Evolutionary conservation across 2,113 vertebrate species (phyloP), one percentile per base, ranked within the genome.

Genomic region (Hyaena hyaena): DNA sequence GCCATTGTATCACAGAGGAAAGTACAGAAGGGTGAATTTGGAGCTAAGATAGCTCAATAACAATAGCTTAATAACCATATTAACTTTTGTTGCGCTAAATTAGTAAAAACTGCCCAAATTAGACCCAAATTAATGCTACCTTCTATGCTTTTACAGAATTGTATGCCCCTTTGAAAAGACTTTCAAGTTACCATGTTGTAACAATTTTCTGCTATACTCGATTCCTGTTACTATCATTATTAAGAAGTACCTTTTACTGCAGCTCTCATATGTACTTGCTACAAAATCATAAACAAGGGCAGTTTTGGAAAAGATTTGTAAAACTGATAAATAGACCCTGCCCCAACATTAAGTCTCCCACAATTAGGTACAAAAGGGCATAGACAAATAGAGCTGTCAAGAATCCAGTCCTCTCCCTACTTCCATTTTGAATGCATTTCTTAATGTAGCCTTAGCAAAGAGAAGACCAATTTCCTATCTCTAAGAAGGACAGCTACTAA

Each of bases 141-240:
- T 93, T 79, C 95, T 95, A 91, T 66, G 96, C 55, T 92, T 84
- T 77, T 65, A 93, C 7, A 95, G 45, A 92, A 68, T 93, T 81
- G 53, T 84, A 82, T 31, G 33, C 31, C 82, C 92, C 96, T 89
- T 85, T 68, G 96, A 97, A 86, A 81, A 73, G 10, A 95, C 68
- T 68, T 66, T 97, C 43, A 19, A 23, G 16, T 95, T 76, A 97
- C 8, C 66, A 96, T 97, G 73, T 90, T 82, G 58, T 16, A 93
- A 4, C 12, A 96, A 55, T 58, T 65, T 82, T 88, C 19, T 74
- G 28, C 61, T 77, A 80, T 79, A 77, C 7, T 7, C 87, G 77
- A 83, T 80, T 90, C 74, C 23, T 95, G 39, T 23, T 55, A 55
- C 53, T 50, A 5, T 55, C 53, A 91, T 83, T 86, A 55, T 10